phyloP scores from a whole-genome alignment of 2,113 vertebrate species.

The Microcebus griseorufus region DNA sequence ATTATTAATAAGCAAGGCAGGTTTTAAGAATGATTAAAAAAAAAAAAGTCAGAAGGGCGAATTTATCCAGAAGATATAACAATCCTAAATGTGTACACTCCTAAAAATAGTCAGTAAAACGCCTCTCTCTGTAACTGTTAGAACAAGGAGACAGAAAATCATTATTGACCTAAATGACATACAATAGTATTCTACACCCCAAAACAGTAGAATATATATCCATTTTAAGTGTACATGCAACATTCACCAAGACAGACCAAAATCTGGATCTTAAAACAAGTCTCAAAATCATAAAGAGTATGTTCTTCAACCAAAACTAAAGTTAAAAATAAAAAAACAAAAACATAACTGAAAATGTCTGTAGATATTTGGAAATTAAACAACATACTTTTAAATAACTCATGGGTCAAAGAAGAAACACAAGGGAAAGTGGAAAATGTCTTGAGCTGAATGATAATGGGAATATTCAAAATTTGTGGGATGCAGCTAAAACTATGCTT shows the following conservation, averaged over 20 bases:
- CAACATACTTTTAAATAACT: not conserved
- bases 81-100: not conserved
- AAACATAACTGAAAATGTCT: not conserved
- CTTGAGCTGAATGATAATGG: not conserved
- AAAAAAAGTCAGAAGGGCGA: not conserved
- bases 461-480: not conserved
- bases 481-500: not conserved
- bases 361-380: not conserved
- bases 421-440: not conserved
- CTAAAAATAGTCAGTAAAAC: not conserved
- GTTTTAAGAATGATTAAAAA: not conserved
- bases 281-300: not conserved
- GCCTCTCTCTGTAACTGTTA: not conserved
- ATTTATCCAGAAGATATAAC: not conserved
- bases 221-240: not conserved
- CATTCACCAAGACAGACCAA: not conserved
- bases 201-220: not conserved
- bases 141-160: not conserved
- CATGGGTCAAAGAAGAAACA: conserved; percentile 13
- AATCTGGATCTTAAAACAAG: not conserved
- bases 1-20: not conserved
- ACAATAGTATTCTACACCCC: too few relatives aligned
- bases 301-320: not conserved
- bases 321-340: not conserved
- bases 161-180: not conserved